Base-by-base conservation (phyloP, 2,797 vertebrate species). In the Capromys pilorides region DNA sequence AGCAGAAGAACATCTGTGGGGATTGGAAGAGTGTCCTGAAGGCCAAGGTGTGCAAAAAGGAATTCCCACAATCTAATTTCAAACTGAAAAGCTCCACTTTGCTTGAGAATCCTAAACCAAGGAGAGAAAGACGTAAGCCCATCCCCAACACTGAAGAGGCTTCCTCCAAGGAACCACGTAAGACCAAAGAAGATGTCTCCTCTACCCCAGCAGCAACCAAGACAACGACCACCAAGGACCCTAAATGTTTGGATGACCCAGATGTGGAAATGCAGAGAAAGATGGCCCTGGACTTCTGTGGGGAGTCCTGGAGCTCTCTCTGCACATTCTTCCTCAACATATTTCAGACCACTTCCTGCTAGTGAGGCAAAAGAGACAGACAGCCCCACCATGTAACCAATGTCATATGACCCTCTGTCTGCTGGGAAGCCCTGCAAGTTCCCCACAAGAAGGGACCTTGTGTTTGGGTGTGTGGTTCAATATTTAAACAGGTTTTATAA, bases 291-390 rank as follows among this genome's bases (percentile, higher is more conserved):
- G 98, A 99, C 31, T 98, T 98, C 96, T 99, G 99, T 79, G 98
- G 97, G 4, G 97, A 98, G 54, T 54, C 98, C 45, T 99, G 99
- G 98, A 96, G 98, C 2, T 98, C 98, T 57, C 13, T 99, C 2
- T 99, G 99, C 97, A 97, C 97, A 0, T 99, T 99, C 88, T 97
- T 99, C 71, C 98, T 99, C 45, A 97, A 98, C 2, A 99, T 99
- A 98, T 57, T 99, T 59, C 98, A 99, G 96, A 98, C 98, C 92
- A 98, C 98, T 24, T 98, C 98, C 0, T 99, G 99, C 94, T 98
- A 97, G 98, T 0, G 14, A 81, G 36, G 41, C 28, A 14, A 10
- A 36, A 71, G 54, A 41, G 77, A 57, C 22, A 67, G 59, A 59
- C 18, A 59, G 62, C 31, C 31, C 91, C 81, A 11, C 83, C 90